Evolutionary conservation across 2,888 invertebrate species (phyloP).

Genomic region (Campoplex nolae): DNA sequence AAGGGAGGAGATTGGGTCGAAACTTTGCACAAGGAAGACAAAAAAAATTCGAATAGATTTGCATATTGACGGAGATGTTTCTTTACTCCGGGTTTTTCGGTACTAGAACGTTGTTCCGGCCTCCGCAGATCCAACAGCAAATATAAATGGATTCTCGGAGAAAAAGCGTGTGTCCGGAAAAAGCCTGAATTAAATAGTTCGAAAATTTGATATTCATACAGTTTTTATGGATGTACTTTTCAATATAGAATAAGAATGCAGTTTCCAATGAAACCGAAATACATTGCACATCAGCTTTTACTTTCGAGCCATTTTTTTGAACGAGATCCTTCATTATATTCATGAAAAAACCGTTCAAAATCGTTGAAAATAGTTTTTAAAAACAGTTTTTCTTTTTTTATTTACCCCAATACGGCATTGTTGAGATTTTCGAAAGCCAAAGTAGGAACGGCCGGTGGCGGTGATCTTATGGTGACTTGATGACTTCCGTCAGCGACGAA

Average conservation of each 20-base stretch:
- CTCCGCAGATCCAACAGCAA: not conserved
- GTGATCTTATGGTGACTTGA: slow-evolving; percentile 83
- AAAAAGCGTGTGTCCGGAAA: not conserved
- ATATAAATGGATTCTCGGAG: not conserved
- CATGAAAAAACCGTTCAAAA: not conserved
- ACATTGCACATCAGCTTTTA: too few relatives aligned
- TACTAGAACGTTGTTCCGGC: slow-evolving; percentile 13
- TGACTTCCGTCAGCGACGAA: slow-evolving; percentile 81
- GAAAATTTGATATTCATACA: not conserved
- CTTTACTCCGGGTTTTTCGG: not conserved
- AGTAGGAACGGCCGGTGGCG: slow-evolving; percentile 83
- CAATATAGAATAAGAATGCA: too few relatives aligned
- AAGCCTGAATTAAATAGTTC: not conserved
- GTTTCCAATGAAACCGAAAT: too few relatives aligned
- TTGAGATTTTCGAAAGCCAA: slow-evolving; percentile 88
- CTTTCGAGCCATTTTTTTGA: not conserved
- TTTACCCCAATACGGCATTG: slow-evolving; percentile 88
- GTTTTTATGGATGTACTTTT: not conserved
- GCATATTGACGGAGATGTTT: slow-evolving; percentile 20
- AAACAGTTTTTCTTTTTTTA: slow-evolving; percentile 73
- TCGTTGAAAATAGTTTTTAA: not conserved
- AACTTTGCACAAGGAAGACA: slow-evolving; percentile 1
- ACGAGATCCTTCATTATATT: not conserved
- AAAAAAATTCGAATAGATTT: slow-evolving; percentile 24
- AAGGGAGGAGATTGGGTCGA: slow-evolving; percentile 29